Evolutionary conservation across 2,797 vertebrate species (phyloP), one percentile per base, ranked within the genome.

Genomic region (Sebastes glaucus): DNA sequence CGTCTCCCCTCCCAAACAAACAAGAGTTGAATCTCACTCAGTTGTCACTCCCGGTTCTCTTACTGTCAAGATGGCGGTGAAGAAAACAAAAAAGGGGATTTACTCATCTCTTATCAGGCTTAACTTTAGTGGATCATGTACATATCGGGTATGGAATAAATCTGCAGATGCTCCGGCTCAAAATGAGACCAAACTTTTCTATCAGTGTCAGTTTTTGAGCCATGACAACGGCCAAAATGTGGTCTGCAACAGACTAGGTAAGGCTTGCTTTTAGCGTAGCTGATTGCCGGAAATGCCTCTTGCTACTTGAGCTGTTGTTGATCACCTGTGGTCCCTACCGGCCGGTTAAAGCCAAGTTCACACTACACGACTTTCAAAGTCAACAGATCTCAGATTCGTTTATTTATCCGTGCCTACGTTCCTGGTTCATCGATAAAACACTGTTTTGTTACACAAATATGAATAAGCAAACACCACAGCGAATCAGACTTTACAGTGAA

Each of bases 31-130:
- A 46, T 38, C 46, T 49, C 46, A 49, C 16, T 9, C 46, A 49
- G 1, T 20, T 49, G 46, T 9, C 46, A 7, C 16, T 49, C 46
- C 7, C 7, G 2, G 46, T 3, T 18, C 46, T 7, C 46, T 20
- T 49, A 49, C 46, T 4, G 49, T 53, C 49, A 53, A 53, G 49
- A 53, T 53, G 49, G 49, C 1, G 2, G 20, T 9, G 20, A 53
- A 53, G 49, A 53, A 9, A 53, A 49, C 46, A 49, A 53, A 53
- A 22, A 53, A 10, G 8, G 20, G 49, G 49, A 53, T 10, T 53
- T 53, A 53, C 20, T 5, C 8, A n/a, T 49, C 46, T 49, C 3
- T 0, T 22, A 22, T 53, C 8, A 0, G 0, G 49, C 8, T 0
- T n/a, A n/a, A 53, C 1, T 53, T n/a, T 22, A 53, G 49, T 53